Evolutionary conservation across 2,113 vertebrate genomes (phyloP).

Genomic region (Pseudopodoces humilis): DNA sequence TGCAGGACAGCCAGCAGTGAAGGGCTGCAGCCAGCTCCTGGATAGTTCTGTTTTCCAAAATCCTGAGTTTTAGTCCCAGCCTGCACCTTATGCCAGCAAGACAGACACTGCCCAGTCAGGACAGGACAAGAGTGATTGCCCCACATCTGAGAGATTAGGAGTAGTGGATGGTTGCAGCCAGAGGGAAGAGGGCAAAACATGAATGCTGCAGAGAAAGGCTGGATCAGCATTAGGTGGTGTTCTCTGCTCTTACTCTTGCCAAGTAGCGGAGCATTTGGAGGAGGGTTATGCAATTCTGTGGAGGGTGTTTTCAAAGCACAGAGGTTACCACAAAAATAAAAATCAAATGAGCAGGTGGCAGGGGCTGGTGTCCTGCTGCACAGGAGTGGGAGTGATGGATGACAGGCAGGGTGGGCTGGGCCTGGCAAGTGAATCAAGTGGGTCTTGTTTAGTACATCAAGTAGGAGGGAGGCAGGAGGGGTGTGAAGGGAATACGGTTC

Average conservation of each 20-base stretch:
- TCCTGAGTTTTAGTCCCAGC: neutral
- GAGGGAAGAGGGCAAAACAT: neutral
- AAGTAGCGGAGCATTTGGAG: neutral
- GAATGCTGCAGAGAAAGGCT: neutral
- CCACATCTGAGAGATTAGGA: neutral
- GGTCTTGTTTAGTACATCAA: neutral
- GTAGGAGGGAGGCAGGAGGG: neutral
- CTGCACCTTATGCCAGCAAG: neutral
- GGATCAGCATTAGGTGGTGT: neutral
- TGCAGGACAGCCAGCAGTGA: neutral
- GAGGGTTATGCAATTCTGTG: neutral
- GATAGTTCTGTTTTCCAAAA: neutral
- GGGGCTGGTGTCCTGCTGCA: neutral
- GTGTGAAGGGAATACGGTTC: neutral
- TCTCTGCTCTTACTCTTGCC: neutral
- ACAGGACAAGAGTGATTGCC: neutral
- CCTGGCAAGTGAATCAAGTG: neutral
- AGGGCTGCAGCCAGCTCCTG: neutral
- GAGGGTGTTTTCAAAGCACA: conserved; percentile 21
- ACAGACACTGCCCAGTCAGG: neutral
- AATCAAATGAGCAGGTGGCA: conserved; percentile 4
- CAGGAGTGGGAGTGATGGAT: conserved; percentile 16
- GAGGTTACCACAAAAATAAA: conserved; percentile 13
- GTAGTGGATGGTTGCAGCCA: neutral
- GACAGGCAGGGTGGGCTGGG: neutral